Conservation (phyloP, 92 coral and sea anemone species). For the Epizoanthus ramosus region DNA sequence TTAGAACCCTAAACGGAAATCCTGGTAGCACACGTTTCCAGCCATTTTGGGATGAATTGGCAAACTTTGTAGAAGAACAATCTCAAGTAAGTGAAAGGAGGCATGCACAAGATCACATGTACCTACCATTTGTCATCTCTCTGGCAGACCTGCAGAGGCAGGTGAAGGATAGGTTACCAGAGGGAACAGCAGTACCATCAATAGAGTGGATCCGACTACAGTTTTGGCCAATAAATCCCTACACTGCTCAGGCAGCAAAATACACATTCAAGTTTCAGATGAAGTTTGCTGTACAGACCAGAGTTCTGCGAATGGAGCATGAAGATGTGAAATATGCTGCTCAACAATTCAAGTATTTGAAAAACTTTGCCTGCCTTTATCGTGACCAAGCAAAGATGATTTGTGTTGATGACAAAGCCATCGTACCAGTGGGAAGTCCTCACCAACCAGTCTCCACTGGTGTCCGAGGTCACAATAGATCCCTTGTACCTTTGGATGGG, state of each 20-base stretch:
- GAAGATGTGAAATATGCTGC: background rate
- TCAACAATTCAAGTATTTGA: background rate
- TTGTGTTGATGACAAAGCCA: slow-evolving; percentile 15
- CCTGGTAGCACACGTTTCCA: slow-evolving; percentile 1
- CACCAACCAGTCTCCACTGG: slow-evolving; percentile 7
- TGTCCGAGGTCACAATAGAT: background rate
- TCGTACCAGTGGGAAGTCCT: slow-evolving; percentile 30
- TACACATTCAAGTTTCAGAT: background rate
- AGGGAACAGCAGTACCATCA: slow-evolving; percentile 21
- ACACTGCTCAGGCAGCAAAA: background rate
- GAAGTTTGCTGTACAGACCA: background rate
- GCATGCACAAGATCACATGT: slow-evolving; percentile 18
- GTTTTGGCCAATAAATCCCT: slow-evolving; percentile 23
- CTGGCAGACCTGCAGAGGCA: background rate
- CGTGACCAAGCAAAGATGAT: background rate
- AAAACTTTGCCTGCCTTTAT: slow-evolving; percentile 15
- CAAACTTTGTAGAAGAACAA: background rate
- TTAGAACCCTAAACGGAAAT: background rate
- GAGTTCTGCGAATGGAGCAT: background rate
- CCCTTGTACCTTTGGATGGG: slow-evolving; percentile 27
- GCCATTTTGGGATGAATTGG: background rate
- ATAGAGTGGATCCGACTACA: slow-evolving; percentile 9
- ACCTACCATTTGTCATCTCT: slow-evolving; percentile 27
- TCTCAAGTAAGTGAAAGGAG: slow-evolving; percentile 15
- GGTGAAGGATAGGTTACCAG: background rate